Evolutionary conservation across 2,888 invertebrate species (phyloP).

Genomic region (Unio delphinus): DNA sequence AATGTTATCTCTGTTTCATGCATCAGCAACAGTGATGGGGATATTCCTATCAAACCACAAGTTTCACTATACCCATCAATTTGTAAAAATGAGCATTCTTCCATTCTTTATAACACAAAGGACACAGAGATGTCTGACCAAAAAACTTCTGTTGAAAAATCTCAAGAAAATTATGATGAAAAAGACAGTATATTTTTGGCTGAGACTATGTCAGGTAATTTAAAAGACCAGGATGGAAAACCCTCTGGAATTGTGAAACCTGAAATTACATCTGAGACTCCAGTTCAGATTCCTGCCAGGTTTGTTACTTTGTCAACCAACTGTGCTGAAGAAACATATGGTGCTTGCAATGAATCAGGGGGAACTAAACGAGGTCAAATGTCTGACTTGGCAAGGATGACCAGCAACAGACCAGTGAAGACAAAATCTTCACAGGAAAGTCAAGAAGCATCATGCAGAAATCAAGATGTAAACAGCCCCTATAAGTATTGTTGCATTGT

Average conservation of each 20-base stretch:
- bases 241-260: not conserved
- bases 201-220: not conserved
- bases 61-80: no score
- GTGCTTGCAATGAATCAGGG: not conserved
- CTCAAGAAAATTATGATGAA: no score
- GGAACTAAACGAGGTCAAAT: constrained; percentile 10
- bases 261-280: constrained; percentile 6
- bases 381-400: constrained; percentile 30
- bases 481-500: constrained; percentile 38
- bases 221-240: not conserved
- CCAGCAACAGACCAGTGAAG: constrained; percentile 18
- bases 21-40: no score
- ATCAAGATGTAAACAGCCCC: not conserved
- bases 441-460: not conserved
- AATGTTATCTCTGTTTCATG: no score
- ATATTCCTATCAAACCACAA: no score
- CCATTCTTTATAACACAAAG: no score
- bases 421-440: constrained; percentile 2
- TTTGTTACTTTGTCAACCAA: constrained; percentile 3
- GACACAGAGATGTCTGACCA: no score
- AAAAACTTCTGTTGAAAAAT: no score
- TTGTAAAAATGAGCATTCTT: no score
- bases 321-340: not conserved
- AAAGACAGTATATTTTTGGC: no score
- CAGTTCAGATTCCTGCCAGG: constrained; percentile 9